These are phyloP conservation scores for Rhaphigaster nebulosa DNA, from an alignment of 2,888 invertebrate species.

Conservation along the genomic window DNA sequence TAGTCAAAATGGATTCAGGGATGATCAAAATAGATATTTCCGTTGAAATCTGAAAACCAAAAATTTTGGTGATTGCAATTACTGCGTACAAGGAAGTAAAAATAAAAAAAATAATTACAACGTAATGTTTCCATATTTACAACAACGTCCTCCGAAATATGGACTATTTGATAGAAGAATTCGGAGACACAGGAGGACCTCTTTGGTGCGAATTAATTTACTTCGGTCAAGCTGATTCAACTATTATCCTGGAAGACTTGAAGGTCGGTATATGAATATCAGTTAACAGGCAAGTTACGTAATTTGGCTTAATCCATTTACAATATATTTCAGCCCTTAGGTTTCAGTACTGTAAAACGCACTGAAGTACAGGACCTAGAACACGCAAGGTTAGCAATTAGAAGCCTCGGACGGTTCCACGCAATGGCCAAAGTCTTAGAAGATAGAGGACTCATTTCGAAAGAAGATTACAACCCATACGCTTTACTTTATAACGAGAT, in stretches of 20 bases:
- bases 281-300: no score
- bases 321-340: neutral
- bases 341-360: neutral
- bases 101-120: no score
- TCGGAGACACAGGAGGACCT: constrained; percentile 30
- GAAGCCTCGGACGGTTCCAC: neutral
- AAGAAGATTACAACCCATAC: neutral
- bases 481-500: neutral
- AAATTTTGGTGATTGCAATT: no score
- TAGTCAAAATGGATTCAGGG: no score
- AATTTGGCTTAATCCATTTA: no score
- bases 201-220: constrained; percentile 51
- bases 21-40: no score
- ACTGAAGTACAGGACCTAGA: neutral
- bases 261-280: constrained; percentile 20
- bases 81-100: no score
- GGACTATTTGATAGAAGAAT: constrained; percentile 57
- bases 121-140: neutral
- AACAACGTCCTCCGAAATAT: constrained; percentile 17
- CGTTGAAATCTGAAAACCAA: no score
- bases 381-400: neutral
- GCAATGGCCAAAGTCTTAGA: neutral
- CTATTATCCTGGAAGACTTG: constrained; percentile 55
- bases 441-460: neutral
- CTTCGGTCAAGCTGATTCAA: neutral